A percentile compares a stretch with the other conserved stretches of the same genome.
Evolutionary conservation across 2,113 vertebrate species (phyloP).

Genomic region (Panurus biarmicus): DNA sequence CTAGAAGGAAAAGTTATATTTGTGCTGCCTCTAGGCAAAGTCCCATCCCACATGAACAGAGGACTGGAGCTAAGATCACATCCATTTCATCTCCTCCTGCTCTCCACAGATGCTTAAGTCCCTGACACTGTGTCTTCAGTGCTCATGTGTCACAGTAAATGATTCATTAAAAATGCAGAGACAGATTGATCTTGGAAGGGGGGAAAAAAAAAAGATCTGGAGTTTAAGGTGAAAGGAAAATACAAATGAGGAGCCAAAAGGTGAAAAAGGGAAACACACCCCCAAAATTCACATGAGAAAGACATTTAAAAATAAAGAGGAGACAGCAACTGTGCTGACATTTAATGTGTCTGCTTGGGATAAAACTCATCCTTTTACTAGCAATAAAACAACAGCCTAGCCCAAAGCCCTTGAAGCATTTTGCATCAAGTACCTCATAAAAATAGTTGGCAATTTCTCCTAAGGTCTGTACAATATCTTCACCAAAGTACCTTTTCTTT

Average conservation of each 20-base stretch:
- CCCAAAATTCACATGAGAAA: background rate
- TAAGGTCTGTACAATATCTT: background rate
- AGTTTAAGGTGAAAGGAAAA: background rate
- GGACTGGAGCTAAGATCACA: background rate
- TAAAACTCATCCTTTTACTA: slow-evolving; percentile 7
- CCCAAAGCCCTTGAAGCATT: background rate
- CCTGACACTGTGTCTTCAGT: slow-evolving; percentile 10
- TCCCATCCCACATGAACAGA: slow-evolving; percentile 20
- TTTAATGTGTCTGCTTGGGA: background rate
- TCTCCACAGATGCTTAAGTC: background rate
- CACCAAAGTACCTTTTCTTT: background rate
- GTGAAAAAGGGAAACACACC: background rate
- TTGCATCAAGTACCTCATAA: background rate
- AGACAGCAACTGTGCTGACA: background rate
- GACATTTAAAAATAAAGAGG: background rate
- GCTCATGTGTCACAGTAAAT: slow-evolving; percentile 26
- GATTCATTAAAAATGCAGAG: slow-evolving; percentile 49
- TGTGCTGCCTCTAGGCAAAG: slow-evolving; percentile 37
- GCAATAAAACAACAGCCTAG: background rate
- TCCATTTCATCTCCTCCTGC: slow-evolving; percentile 4
- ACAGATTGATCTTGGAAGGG: slow-evolving; percentile 16
- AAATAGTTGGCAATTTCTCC: background rate
- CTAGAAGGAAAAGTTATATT: slow-evolving; percentile 27
- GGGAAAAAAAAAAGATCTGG: background rate
- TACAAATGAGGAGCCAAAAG: background rate